A percentile compares a stretch with the other conserved stretches of the same genome.
Evolutionary conservation across 2,113 vertebrate species (phyloP).

Genomic region (Columbina picui): DNA sequence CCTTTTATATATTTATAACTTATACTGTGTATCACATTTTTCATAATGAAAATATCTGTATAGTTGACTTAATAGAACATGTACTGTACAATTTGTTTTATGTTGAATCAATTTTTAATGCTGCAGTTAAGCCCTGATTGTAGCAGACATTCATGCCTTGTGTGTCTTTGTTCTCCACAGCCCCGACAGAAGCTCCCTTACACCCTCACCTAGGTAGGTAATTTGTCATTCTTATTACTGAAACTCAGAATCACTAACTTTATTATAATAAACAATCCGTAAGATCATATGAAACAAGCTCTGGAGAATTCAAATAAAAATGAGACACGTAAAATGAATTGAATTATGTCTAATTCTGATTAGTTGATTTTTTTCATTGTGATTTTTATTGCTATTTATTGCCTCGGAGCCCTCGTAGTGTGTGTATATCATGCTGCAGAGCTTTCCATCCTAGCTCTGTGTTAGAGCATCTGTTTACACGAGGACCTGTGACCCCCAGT

Average conservation of each 20-base stretch:
- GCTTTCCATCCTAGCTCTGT: background rate
- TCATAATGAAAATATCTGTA: background rate
- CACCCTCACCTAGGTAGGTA: slow-evolving; percentile 90
- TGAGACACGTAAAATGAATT: background rate
- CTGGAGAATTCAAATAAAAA: slow-evolving; percentile 12
- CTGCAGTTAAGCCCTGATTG: background rate
- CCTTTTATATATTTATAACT: background rate
- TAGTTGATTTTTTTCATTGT: background rate
- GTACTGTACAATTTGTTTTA: background rate
- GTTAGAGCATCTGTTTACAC: background rate
- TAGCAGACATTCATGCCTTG: background rate
- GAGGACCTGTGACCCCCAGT: background rate
- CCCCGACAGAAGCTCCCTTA: slow-evolving; percentile 89
- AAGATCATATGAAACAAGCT: background rate
- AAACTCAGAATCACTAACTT: slow-evolving; percentile 14
- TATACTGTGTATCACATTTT: background rate
- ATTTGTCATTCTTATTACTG: background rate
- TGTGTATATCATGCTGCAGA: background rate
- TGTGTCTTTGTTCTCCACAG: slow-evolving; percentile 74
- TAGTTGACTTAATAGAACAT: background rate
- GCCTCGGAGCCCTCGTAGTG: background rate
- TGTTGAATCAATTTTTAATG: background rate
- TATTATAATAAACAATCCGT: background rate
- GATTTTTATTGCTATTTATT: slow-evolving; percentile 10
- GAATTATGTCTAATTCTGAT: background rate